phyloP scores from a whole-genome alignment of 2,888 invertebrate species.

The Deladenus siricidicola region DNA sequence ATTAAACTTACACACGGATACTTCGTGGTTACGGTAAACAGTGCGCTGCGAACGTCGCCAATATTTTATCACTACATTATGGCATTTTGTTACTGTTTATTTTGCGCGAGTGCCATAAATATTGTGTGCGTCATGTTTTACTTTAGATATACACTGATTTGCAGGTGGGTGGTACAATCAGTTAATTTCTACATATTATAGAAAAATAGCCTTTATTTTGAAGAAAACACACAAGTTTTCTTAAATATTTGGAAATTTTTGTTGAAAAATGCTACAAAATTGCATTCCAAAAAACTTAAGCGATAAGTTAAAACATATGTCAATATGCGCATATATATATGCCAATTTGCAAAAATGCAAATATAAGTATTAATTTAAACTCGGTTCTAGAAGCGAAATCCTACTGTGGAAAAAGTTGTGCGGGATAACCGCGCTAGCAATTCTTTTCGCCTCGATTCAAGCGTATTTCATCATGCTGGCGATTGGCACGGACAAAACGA shows the following conservation, averaged over 20 bases:
- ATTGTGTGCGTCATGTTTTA: neutral
- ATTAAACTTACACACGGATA: neutral
- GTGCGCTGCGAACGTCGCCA: neutral
- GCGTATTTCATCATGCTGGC: neutral
- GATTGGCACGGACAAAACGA: neutral
- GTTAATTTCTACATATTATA: neutral
- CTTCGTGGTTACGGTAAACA: neutral
- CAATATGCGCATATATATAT: too few relatives aligned
- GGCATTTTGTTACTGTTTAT: neutral
- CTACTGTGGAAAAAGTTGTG: too few relatives aligned
- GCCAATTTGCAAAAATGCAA: too few relatives aligned
- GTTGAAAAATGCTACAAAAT: too few relatives aligned
- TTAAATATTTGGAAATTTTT: too few relatives aligned
- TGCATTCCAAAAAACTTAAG: too few relatives aligned
- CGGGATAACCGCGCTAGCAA: neutral
- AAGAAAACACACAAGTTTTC: too few relatives aligned
- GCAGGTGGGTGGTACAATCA: neutral
- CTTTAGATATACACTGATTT: neutral
- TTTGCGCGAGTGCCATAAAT: neutral
- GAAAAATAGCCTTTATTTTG: neutral
- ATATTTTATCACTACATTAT: neutral
- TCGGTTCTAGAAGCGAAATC: too few relatives aligned
- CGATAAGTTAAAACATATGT: too few relatives aligned
- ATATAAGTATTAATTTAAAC: too few relatives aligned
- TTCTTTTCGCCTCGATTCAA: neutral